Evolutionary conservation across 64 coral and sea anemone species (phyloP), one percentile per base, ranked within the genome.

Genomic region (Hydrozoanthus tunicans): DNA sequence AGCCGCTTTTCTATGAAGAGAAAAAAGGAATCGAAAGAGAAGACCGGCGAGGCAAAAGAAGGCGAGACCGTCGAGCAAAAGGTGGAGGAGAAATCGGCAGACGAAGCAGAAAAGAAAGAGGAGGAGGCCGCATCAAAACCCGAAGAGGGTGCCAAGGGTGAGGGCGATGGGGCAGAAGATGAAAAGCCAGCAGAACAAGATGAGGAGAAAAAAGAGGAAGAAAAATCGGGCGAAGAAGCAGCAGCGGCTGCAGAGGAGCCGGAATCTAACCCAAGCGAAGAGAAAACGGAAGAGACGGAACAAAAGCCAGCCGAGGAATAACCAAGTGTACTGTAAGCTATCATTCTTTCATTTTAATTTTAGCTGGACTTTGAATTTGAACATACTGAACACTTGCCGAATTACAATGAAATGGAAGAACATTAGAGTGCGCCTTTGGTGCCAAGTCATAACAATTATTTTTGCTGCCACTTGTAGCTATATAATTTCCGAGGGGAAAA

Each of bases 251-350:
- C 79, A 73, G 78, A 68, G 51, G 92, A 86, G 6, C 72, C 77
- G 6, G 84, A 94, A 79, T 79, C 79, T 14, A 83, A 73, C 24
- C 82, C 73, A 32, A 89, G 77, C 62, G 92, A 86, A 12, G 92
- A 97, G 54, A 58, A 88, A 25, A 88, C 84, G 84, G 84, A 88
- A 62, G 92, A 88, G 54, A 88, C 84, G 84, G 84, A 88, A 62
- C 89, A 81, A 66, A 91, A 93, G 20, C 83, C 84, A 14, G 83
- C 94, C 24, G 91, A 95, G 71, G 79, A 84, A 70, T 90, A 93
- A 77, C 92, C 90, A 94, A 91, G 52, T 90, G 65, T 93, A 94
- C 92, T 94, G 95, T 94, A 94, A 96, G 95, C 90, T 70, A 73
- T 73, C 84, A 88, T 59, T 88, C 56, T 94, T 78, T 81, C 70